Conservation (phyloP, 2,888 invertebrate species). For the Argyresthia albistria region DNA sequence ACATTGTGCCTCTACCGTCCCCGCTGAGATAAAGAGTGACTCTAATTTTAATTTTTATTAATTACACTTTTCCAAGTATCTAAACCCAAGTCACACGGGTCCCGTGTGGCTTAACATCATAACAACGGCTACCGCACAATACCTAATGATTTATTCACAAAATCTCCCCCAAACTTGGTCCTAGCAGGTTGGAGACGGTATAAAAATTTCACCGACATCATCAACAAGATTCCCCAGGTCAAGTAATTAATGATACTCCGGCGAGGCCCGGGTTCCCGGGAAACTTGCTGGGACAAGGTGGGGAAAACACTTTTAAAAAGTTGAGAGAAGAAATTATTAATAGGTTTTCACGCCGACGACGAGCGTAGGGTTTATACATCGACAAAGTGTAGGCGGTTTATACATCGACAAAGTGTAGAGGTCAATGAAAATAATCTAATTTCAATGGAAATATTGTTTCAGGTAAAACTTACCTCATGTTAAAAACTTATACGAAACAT, state of each 20-base stretch:
- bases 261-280: conserved; percentile 7
- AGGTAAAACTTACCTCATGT: too few species aligned
- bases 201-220: neutral
- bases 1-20: too few species aligned
- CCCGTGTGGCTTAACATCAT: too few species aligned
- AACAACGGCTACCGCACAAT: neutral
- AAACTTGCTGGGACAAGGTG: conserved; percentile 20
- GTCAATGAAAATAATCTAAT: too few species aligned
- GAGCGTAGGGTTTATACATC: conserved; percentile 23
- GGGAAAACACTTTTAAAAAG: conserved; percentile 63
- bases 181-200: neutral
- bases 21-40: too few species aligned
- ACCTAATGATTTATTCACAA: neutral
- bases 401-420: conserved; percentile 10
- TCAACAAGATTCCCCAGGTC: conserved; percentile 19
- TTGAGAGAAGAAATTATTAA: conserved; percentile 54
- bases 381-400: too few species aligned
- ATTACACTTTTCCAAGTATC: neutral
- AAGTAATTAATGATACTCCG: conserved; percentile 41
- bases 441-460: too few species aligned
- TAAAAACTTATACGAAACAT: too few species aligned
- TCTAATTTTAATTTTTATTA: conserved; percentile 3
- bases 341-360: conserved; percentile 50
- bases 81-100: too few species aligned
- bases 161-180: neutral